Evolutionary conservation across 2,888 invertebrate species (phyloP).

Genomic region (Marronus borbonicus): DNA sequence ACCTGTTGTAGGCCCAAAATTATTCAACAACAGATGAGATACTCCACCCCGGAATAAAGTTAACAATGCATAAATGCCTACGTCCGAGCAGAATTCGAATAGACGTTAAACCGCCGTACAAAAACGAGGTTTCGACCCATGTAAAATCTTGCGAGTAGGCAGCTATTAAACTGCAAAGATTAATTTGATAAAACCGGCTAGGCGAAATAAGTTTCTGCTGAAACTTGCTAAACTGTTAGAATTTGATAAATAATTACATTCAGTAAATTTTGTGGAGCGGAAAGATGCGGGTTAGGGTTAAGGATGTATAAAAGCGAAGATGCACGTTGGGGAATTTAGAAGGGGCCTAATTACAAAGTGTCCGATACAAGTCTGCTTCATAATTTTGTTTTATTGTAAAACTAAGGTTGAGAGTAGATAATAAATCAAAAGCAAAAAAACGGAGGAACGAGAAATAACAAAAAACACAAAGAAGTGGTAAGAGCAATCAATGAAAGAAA

Average conservation of each 20-base stretch:
- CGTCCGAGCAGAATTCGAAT: not conserved
- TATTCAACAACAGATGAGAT: not conserved
- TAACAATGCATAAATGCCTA: not conserved
- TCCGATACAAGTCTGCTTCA: not conserved
- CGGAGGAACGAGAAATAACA: too few species aligned
- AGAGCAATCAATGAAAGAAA: too few species aligned
- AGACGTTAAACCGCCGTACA: not conserved
- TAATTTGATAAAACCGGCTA: conserved; percentile 2
- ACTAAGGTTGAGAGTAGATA: not conserved
- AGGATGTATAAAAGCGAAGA: not conserved
- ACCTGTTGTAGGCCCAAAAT: not conserved
- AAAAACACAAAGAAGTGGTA: too few species aligned
- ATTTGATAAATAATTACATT: not conserved
- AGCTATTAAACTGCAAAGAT: not conserved
- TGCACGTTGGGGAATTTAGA: not conserved
- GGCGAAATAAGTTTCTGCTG: not conserved
- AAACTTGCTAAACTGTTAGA: not conserved
- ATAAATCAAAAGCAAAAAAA: too few species aligned
- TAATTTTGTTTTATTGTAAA: not conserved
- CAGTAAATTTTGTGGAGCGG: not conserved
- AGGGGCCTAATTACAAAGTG: not conserved
- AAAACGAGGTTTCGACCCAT: not conserved
- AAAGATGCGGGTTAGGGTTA: not conserved
- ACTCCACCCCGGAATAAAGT: not conserved
- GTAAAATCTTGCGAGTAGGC: too few species aligned